These are phyloP conservation scores for Cyrtonyx montezumae DNA, from an alignment of 2,113 vertebrate species.

Conservation along the genomic window DNA sequence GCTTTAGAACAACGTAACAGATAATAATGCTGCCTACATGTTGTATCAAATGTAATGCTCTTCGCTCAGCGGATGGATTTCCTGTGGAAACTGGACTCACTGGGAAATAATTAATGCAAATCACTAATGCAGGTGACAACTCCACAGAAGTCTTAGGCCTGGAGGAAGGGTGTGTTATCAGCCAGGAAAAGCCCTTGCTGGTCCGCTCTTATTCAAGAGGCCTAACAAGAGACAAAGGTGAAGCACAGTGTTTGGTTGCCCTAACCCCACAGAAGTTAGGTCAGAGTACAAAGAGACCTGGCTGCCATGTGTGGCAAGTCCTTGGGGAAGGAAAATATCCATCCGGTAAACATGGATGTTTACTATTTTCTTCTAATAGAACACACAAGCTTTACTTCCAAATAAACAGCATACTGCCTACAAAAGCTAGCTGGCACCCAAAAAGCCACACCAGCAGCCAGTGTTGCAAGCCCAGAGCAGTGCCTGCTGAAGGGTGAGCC, in stretches of 20 bases:
- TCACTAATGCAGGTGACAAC: slow-evolving; percentile 25
- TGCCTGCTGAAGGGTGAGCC: not conserved
- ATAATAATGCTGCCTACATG: not conserved
- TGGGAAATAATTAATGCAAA: slow-evolving; percentile 29
- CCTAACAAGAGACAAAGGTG: not conserved
- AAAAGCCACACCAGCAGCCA: accelerated
- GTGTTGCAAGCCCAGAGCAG: not conserved
- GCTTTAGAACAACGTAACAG: not conserved
- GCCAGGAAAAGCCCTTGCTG: slow-evolving; percentile 10
- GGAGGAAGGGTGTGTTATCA: slow-evolving; percentile 49
- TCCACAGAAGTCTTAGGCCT: slow-evolving; percentile 14
- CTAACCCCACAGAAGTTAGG: not conserved
- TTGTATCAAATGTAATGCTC: not conserved
- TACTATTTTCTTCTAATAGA: not conserved
- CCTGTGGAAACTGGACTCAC: not conserved
- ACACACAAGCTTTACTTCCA: not conserved
- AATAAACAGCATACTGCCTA: not conserved
- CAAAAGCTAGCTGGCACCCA: not conserved
- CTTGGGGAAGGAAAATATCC: not conserved
- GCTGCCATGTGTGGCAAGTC: not conserved
- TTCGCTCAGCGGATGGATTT: slow-evolving; percentile 11
- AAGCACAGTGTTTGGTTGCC: not conserved
- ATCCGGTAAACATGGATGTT: not conserved
- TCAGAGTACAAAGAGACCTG: not conserved
- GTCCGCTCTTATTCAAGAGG: not conserved